Base-by-base conservation (phyloP, 2,797 vertebrate genomes). In the Urophycis tenuis region DNA sequence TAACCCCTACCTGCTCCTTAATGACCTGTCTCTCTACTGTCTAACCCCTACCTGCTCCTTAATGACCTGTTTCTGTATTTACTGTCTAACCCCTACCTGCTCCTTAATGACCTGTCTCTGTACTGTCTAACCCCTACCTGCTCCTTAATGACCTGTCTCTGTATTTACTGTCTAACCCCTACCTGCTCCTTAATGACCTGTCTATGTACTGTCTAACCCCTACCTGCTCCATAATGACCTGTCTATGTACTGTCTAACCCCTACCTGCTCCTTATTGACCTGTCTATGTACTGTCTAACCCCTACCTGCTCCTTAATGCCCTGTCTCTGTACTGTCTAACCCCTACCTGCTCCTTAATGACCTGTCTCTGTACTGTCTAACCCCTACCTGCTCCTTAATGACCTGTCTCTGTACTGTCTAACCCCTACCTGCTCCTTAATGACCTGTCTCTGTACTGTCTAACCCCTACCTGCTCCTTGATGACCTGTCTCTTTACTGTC, bases 241-340 rank as follows among this genome's bases (percentile, higher is more conserved):
- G 49, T 25, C 67, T 73, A 8, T 41, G 25, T 60, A 60, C 49
- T 60, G 49, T 60, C 49, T 60, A 60, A 74, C 7, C 14, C 31
- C 31, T 17, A 71, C 86, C 49, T 60, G 49, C 49, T 60, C 19
- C 49, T 60, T 71, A 33, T 34, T 73, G 9, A 73, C 35, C 72
- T 73, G 49, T 25, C 67, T 73, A 8, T 35, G 30, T 60, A n/a
- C 49, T n/a, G 22, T 60, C 49, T 60, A 8, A 74, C 7, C 14
- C 32, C 31, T 19, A 60, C 49, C 49, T 60, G 49, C 49, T 60
- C 49, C 49, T 60, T 60, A 60, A 53, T n/a, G 49, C n/a, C 67
- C 67, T 70, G 25, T 70, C 67, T 70, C 67, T 31, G 67, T 70
- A n/a, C 19, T 60, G 49, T 60, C 49, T 60, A n/a, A 60, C 49